A percentile compares a stretch with the other conserved stretches of the same genome.
phyloP scores from a whole-genome alignment of 2,888 invertebrate species.

The Cephus nigrinus region DNA sequence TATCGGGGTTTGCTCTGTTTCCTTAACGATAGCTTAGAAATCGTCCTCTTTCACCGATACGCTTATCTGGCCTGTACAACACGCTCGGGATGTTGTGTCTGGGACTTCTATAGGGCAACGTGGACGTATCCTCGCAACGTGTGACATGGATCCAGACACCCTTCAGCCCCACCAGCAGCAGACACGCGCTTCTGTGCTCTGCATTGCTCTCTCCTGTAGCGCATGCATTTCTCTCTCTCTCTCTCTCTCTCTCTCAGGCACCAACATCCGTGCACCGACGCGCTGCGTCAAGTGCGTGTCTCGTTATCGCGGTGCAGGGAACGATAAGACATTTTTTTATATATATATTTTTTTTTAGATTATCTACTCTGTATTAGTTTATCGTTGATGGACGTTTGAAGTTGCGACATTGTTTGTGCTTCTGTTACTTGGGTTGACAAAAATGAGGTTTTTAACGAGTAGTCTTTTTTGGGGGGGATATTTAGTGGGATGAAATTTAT shows the following conservation, averaged over 20 bases:
- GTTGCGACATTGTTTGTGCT: too few relatives aligned
- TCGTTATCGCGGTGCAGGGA: slow-evolving; percentile 33
- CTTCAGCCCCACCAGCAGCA: slow-evolving; percentile 32
- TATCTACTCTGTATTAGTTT: not conserved
- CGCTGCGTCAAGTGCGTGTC: slow-evolving; percentile 45
- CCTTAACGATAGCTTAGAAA: not conserved
- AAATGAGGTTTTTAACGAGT: not conserved
- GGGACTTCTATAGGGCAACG: slow-evolving; percentile 31
- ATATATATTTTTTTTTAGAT: not conserved
- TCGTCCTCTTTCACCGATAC: not conserved
- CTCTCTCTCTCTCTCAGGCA: slow-evolving; percentile 27
- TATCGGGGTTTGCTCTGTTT: not conserved
- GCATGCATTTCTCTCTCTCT: slow-evolving; percentile 36
- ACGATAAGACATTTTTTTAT: slow-evolving; percentile 38
- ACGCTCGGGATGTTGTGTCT: slow-evolving; percentile 43
- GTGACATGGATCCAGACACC: slow-evolving; percentile 56
- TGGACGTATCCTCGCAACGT: slow-evolving; percentile 36
- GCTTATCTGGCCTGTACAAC: slow-evolving; percentile 10
- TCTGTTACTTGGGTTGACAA: too few relatives aligned
- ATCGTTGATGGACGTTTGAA: not conserved
- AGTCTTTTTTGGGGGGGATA: not conserved
- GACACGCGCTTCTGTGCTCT: not conserved
- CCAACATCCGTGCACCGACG: slow-evolving; percentile 38
- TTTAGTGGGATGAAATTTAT: not conserved
- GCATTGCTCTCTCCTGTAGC: slow-evolving; percentile 9